These are phyloP conservation scores for Naja naja DNA, from an alignment of 2,113 vertebrate genomes.

Conservation along the genomic window DNA sequence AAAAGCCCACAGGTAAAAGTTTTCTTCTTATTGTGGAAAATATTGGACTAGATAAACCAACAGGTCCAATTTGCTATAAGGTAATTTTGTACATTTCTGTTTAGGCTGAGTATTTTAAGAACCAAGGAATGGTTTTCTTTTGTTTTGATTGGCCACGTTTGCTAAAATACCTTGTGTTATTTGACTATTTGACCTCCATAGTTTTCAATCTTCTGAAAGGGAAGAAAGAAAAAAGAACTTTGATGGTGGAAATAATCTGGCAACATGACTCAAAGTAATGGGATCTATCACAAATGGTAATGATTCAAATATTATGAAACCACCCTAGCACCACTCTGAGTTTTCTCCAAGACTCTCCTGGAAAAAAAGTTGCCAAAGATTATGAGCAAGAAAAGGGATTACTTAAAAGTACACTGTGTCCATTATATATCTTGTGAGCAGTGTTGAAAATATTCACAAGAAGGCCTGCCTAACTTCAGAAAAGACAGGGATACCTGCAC, in stretches of 20 bases:
- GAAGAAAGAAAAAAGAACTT: not conserved
- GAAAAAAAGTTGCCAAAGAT: not conserved
- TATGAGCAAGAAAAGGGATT: not conserved
- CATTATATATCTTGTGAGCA: not conserved
- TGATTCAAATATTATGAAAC: not conserved
- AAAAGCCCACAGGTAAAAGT: not conserved
- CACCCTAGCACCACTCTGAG: not conserved
- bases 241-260: not conserved
- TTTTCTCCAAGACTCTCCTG: not conserved
- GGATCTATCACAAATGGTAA: not conserved
- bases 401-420: not conserved
- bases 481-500: not conserved
- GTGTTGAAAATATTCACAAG: not conserved
- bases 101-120: not conserved
- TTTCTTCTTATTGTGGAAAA: not conserved
- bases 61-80: not conserved
- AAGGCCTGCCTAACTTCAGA: not conserved
- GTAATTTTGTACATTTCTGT: not conserved
- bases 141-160: not conserved
- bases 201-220: not conserved
- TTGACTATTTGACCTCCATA: not conserved
- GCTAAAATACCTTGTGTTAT: not conserved
- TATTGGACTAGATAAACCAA: not conserved
- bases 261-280: not conserved
- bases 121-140: not conserved